Conservation (phyloP, 2,888 invertebrate genomes). For the Lordiphosa fenestrarum region DNA sequence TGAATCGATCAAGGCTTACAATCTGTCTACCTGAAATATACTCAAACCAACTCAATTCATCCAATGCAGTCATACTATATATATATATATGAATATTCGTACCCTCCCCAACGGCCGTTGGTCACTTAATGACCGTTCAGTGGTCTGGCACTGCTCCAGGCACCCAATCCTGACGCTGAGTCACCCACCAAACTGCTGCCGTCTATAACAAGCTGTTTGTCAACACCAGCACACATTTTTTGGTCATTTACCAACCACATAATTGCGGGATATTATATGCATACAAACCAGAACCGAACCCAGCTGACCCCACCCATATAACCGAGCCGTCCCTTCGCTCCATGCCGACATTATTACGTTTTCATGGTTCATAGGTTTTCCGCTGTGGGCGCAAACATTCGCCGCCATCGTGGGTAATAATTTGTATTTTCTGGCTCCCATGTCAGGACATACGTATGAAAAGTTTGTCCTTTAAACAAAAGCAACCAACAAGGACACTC, state of each 20-base stretch:
- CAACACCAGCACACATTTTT: conserved; percentile 74
- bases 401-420: conserved; percentile 24
- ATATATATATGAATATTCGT: not conserved
- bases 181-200: conserved; percentile 9
- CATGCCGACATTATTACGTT: conserved; percentile 58
- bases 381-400: conserved; percentile 58
- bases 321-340: not conserved
- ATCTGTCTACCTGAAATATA: not conserved
- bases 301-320: not conserved
- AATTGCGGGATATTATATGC: conserved; percentile 75
- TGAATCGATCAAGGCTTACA: too few species aligned
- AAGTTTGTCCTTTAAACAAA: conserved; percentile 67
- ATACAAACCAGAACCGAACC: conserved; percentile 25
- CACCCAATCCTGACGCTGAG: conserved; percentile 1
- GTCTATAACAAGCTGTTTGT: conserved; percentile 69
- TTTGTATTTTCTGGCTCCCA: conserved; percentile 29
- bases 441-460: conserved; percentile 50
- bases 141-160: conserved; percentile 36
- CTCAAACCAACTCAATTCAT: not conserved
- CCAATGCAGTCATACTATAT: conserved; percentile 15
- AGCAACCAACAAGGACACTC: conserved; percentile 34
- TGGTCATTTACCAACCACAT: conserved; percentile 76
- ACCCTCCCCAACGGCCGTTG: conserved; percentile 32
- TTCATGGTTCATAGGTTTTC: conserved; percentile 67
- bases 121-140: conserved; percentile 74